Conservation (phyloP, 2,888 invertebrate species). For the Sericinus montela region DNA sequence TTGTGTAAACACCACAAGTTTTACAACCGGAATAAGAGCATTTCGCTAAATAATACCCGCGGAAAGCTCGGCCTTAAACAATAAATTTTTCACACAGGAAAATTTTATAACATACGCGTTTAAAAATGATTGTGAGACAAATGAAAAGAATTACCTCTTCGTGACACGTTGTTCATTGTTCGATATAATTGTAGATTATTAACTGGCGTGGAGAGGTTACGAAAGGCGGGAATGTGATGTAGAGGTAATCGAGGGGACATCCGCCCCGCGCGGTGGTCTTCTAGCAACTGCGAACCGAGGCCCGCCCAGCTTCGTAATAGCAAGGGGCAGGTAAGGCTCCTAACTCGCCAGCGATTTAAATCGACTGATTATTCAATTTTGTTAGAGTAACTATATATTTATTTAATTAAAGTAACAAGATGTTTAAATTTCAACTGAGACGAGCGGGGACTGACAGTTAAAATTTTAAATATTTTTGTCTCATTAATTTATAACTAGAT, state of each 20-base stretch:
- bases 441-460: too few relatives aligned
- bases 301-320: constrained; percentile 28
- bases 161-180: constrained; percentile 64
- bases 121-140: not conserved
- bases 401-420: too few relatives aligned
- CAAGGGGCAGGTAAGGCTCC: constrained; percentile 26
- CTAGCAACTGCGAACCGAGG: constrained; percentile 30
- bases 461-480: too few relatives aligned
- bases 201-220: constrained; percentile 16
- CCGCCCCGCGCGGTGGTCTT: constrained; percentile 25
- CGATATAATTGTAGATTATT: constrained; percentile 37
- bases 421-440: too few relatives aligned
- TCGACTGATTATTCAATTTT: too few relatives aligned
- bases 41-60: constrained; percentile 10
- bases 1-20: constrained; percentile 29
- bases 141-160: constrained; percentile 40
- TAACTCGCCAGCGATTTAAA: constrained; percentile 4
- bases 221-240: constrained; percentile 39
- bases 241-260: constrained; percentile 21
- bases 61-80: constrained; percentile 15
- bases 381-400: too few relatives aligned
- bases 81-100: constrained; percentile 1
- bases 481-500: too few relatives aligned
- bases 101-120: not conserved
- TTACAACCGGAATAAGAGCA: constrained; percentile 22